These are phyloP conservation scores for Leguminivora glycinivorella DNA, from an alignment of 1,140 invertebrate genomes.

Conservation along the genomic window DNA sequence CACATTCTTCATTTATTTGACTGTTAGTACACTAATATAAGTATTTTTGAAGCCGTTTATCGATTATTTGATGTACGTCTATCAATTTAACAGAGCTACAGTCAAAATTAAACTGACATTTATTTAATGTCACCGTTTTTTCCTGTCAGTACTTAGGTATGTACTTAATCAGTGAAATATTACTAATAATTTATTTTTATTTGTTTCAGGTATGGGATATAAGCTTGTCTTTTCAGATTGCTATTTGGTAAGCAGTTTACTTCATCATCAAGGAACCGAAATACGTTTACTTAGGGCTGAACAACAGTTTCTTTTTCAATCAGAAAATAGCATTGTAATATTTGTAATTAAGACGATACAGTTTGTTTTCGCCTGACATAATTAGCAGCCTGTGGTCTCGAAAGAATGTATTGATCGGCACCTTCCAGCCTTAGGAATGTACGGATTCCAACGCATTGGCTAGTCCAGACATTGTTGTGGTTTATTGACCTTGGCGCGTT, in stretches of 20 bases:
- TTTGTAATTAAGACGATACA: background rate
- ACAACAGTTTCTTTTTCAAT: too few relatives aligned
- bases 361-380: background rate
- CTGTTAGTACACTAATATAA: too few relatives aligned
- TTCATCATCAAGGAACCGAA: background rate
- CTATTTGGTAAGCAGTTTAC: background rate
- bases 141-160: too few relatives aligned
- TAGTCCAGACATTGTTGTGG: conserved; percentile 4
- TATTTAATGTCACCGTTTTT: too few relatives aligned
- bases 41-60: too few relatives aligned
- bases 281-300: too few relatives aligned
- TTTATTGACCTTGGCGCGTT: background rate
- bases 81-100: too few relatives aligned
- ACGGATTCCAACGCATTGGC: background rate
- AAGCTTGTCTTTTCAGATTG: background rate
- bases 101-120: too few relatives aligned
- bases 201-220: background rate
- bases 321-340: too few relatives aligned
- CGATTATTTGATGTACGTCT: too few relatives aligned
- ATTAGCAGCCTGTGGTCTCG: conserved; percentile 13
- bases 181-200: background rate
- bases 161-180: background rate
- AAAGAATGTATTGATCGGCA: conserved; percentile 23
- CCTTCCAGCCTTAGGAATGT: background rate
- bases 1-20: too few relatives aligned